Base-by-base conservation (phyloP, 1,140 invertebrate genomes). In the Coptotermes formosanus region DNA sequence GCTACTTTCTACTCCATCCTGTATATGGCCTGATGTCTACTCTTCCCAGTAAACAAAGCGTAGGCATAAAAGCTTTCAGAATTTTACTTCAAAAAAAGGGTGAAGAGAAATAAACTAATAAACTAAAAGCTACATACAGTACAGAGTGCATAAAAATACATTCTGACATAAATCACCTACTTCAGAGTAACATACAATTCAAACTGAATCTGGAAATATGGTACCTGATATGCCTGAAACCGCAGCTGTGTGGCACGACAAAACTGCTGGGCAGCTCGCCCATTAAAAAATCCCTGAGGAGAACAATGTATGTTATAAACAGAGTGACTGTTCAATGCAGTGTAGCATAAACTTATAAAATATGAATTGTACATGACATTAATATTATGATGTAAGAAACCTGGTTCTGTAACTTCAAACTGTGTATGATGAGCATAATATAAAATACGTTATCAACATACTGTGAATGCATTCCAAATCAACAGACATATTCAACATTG, bases 181-280 rank as follows among this genome's bases (percentile, higher is more conserved):
- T 55, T 55, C 52, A 75, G 64, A n/a, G n/a, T 12, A 75, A 75
- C 30, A 0, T 75, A 2, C 11, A 75, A 75, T 30, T 16, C 25
- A 75, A n/a, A 75, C 25, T 75, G 64, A 75, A 75, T 6, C n/a
- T 75, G 64, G 2, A n/a, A 75, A 75, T 25, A 75, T 75, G 19
- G 16, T 75, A 75, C 64, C 64, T 75, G 64, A 30, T 75, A 75
- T 75, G 64, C n/a, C 64, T 75, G 64, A 75, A 75, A 75, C 64
- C n/a, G 64, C 64, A 75, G 64, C 64, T 75, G 64, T 3, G 64
- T 75, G 25, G 64, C 64, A 30, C 64, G 64, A 75, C 64, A 75
- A n/a, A 75, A 75, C 64, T 75, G 64, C 64, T 75, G 64, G 64
- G 64, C 64, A n/a, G 64, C 64, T n/a, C 64, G 64, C 64, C 64